phyloP scores from a whole-genome alignment of 2,113 vertebrate species.

The Mesocricetus auratus region DNA sequence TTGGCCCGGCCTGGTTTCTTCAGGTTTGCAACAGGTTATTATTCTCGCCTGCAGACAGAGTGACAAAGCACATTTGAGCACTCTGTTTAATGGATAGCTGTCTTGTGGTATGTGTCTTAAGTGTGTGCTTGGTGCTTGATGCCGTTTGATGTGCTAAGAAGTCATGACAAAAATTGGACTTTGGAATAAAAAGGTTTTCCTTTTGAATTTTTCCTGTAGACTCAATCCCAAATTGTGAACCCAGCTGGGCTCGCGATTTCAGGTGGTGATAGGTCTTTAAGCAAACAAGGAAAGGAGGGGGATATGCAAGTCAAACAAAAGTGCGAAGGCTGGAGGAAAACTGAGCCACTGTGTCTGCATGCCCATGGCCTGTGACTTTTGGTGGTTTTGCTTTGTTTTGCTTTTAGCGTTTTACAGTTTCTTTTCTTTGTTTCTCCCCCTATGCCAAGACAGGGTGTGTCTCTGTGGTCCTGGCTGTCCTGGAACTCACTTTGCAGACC shows the following conservation, averaged over 20 bases:
- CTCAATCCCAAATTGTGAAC: background rate
- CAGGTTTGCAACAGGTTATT: background rate
- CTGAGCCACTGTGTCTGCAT: too few species aligned
- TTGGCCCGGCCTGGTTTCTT: background rate
- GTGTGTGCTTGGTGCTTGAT: too few species aligned
- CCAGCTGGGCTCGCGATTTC: background rate
- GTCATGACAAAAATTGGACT: conserved; percentile 7
- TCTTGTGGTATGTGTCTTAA: too few species aligned
- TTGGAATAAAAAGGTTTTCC: conserved; percentile 24
- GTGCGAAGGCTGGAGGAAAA: background rate
- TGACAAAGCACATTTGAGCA: background rate
- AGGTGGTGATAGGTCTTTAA: background rate
- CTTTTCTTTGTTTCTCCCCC: too few species aligned
- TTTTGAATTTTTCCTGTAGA: background rate
- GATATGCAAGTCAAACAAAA: background rate
- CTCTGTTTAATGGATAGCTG: too few species aligned
- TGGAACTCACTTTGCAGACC: too few species aligned
- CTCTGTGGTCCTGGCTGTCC: too few species aligned
- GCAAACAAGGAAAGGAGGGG: background rate
- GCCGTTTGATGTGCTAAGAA: background rate
- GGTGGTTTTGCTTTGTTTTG: too few species aligned
- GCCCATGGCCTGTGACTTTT: background rate
- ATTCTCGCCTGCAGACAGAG: background rate
- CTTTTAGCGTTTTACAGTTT: background rate
- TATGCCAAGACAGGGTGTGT: too few species aligned